Base-by-base conservation (phyloP, 2,797 vertebrate species). In the Chromobotia macracanthus region DNA sequence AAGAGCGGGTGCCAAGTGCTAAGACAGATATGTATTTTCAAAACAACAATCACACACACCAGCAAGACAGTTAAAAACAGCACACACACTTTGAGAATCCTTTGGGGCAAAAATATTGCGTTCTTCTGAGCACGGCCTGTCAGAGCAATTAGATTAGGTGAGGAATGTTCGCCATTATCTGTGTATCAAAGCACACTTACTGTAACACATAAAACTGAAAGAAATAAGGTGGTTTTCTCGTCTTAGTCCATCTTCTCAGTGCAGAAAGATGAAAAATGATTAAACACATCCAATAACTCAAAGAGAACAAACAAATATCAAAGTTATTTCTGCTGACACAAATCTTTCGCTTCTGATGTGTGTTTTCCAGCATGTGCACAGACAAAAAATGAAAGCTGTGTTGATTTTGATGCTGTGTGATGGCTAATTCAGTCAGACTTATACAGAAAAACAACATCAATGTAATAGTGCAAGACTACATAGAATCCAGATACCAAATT, bases 401-500 rank as follows among this genome's bases (percentile, higher is more conserved):
- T 55, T 66, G 38, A 56, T 46, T 67, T 31, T 67, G 31, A 67
- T n/a, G 53, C 19, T 38, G n/a, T 48, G 51, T 8, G 18, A 76
- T 58, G 53, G 48, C 41, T 21, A 58, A 77, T 48, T 50, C 65
- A 76, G 21, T 44, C 41, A 44, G 21, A 67, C 23, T 31, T 25
- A 56, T 19, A 58, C 51, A 56, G 16, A 51, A 67, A 56, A 35
- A 46, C 18, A 48, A 46, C 51, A 68, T 69, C 25, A 69, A 13
- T 60, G 41, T 60, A 41, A 64, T 41, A 18, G 9, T 38, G 31
- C 9, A 1, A 10, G 18, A 61, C 66, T 25, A 50, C 25, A 70
- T 78, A 70, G 28, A 77, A 78, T 51, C 5, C 76, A 71, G 44
- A 70, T 78, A 41, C 35, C 28, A 38, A 25, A 41, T 63, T 61